Base-by-base conservation (phyloP, 2,888 invertebrate species). In the Drosophila pseudotakahashii region DNA sequence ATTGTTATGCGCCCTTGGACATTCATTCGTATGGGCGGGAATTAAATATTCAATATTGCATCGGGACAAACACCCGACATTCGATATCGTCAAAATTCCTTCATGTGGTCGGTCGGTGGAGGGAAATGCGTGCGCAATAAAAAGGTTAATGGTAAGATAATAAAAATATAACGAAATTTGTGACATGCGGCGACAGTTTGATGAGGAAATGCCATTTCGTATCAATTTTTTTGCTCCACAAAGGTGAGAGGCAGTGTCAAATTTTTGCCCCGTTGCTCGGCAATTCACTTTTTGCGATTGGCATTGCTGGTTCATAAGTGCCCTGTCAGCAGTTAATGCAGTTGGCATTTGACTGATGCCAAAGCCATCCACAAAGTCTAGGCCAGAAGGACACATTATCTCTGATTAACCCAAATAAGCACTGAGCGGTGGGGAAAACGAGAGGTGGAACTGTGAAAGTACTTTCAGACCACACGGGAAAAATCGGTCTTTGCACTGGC, bases 31-130 rank as follows among this genome's bases (percentile, higher is more conserved):
- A 39, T 48, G 70, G 72, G 52, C 76, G 59, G 72, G 67, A 72
- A 80, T 78, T 77, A 78, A 78, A 81, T 86, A 80, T 87, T 86
- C 86, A 78, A 86, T 88, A 88, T 85, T 81, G 86, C 76, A 79
- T 57, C 75, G 75, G 71, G 64, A 52, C 59, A 71, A 73, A 71
- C 64, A 70, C 42, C 66, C 74, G 64, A 63, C 50, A 71, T 84
- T 77, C 77, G 74, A 85, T 77, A 77, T 73, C 71, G 79, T 69
- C 73, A 69, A 81, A 86, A 79, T 72, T 75, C 76, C 39, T 63
- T 55, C 70, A 67, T 70, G 72, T 61, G 76, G 67, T 44, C 63
- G 76, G 67, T 39, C 14, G 58, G 41, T 60, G 14, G 5, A 5
- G 10, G 50, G 57, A 70, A 75, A 76, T 72, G 69, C 68, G 53